Evolutionary conservation across 2,113 vertebrate species (phyloP).

Genomic region (Romanogobio albipinnatus): DNA sequence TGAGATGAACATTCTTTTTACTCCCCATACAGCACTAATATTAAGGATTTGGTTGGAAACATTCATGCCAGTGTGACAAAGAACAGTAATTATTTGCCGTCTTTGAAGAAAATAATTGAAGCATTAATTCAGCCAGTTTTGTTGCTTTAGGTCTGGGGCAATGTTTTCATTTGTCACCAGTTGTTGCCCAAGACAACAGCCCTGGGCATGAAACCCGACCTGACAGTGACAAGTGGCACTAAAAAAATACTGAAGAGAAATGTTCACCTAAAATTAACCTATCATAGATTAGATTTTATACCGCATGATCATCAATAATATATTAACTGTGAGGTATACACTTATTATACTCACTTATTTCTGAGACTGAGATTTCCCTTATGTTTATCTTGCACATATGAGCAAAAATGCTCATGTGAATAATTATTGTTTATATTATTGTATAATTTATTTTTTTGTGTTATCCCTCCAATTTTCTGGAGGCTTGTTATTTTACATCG

Average conservation of each 20-base stretch:
- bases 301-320: slow-evolving; percentile 18
- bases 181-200: not conserved
- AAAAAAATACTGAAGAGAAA: not conserved
- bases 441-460: slow-evolving; percentile 62
- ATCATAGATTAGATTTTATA: not conserved
- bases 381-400: slow-evolving; percentile 46
- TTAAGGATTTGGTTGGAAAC: not conserved
- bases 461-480: slow-evolving; percentile 62
- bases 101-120: not conserved
- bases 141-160: not conserved
- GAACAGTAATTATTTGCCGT: not conserved
- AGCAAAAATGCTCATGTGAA: slow-evolving; percentile 45
- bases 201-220: not conserved
- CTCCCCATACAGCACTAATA: not conserved
- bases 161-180: not conserved
- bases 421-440: slow-evolving; percentile 53
- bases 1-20: slow-evolving; percentile 11
- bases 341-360: too few relatives aligned
- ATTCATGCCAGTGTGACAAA: not conserved
- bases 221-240: not conserved
- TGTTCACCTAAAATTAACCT: not conserved
- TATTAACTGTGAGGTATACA: not conserved
- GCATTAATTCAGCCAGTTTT: not conserved
- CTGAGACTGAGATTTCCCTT: slow-evolving; percentile 29
- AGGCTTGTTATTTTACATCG: slow-evolving; percentile 40